phyloP scores from a whole-genome alignment of 2,888 invertebrate genomes.

The Eupithecia abbreviata region DNA sequence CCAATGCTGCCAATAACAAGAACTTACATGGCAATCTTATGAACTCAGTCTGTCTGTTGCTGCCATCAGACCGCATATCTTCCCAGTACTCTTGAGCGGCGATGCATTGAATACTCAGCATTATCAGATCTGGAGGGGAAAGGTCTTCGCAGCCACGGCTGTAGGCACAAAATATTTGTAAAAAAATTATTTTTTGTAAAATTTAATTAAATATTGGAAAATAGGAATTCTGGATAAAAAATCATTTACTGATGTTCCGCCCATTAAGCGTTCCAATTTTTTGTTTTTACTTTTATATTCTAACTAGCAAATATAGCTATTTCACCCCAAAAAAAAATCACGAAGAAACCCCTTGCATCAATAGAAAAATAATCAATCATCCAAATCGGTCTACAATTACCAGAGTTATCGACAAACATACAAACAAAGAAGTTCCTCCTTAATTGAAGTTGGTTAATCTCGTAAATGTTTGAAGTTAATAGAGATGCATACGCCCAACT shows the following conservation, averaged over 20 bases:
- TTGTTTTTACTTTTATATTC: too few relatives aligned
- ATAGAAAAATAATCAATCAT: too few relatives aligned
- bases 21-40: constrained; percentile 69
- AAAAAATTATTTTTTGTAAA: too few relatives aligned
- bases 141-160: constrained; percentile 89
- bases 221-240: not conserved
- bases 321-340: not conserved
- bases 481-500: not conserved
- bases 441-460: too few relatives aligned
- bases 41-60: constrained; percentile 47
- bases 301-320: not conserved
- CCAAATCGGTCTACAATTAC: too few relatives aligned
- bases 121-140: constrained; percentile 88
- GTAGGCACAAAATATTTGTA: constrained; percentile 15
- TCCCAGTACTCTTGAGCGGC: constrained; percentile 79
- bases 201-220: too few relatives aligned
- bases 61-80: constrained; percentile 50
- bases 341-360: too few relatives aligned
- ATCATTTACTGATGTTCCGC: not conserved
- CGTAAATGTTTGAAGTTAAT: not conserved
- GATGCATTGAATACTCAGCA: constrained; percentile 86
- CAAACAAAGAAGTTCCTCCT: too few relatives aligned
- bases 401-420: too few relatives aligned
- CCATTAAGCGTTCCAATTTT: too few relatives aligned
- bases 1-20: not conserved